Evolutionary conservation across 2,113 vertebrate species (phyloP), one percentile per base, ranked within the genome.

Genomic region (Isurus oxyrinchus): DNA sequence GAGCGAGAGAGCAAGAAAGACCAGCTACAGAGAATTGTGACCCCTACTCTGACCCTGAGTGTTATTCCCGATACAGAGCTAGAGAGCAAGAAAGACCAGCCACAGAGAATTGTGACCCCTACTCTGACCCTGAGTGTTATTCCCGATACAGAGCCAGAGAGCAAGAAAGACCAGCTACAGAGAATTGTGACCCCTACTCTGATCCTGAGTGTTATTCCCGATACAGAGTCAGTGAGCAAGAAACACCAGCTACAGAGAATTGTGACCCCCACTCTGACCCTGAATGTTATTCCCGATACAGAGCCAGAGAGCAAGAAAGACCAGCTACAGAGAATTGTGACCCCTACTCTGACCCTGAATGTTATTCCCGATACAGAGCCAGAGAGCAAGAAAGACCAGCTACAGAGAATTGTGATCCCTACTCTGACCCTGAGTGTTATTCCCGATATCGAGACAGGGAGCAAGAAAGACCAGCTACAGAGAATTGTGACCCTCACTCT

Each of bases 131-230:
- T 2, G 63, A 66, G 0, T 66, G 63, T 66, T 31, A 72, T 25
- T 72, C 69, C 69, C 69, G 69, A 72, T 72, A 72, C 0, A 25
- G 1, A 6, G 69, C 69, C 0, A 35, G 63, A 3, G 63, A 16
- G 2, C 63, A 66, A 19, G 63, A 66, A 66, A 14, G 2, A 66
- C 16, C 63, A 66, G 63, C 14, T 3, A 16, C 13, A 84, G 84
- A 53, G 84, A 23, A 87, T 86, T 98, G 98, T 97, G 98, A 97
- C 96, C 98, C 98, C 0, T 97, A 98, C 66, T 98, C 98, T 14
- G 98, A 98, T 66, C 97, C 97, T 0, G 98, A 98, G 27, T 98
- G 98, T 96, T 97, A 44, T 96, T 97, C 98, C 0, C 86, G 97
- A 69, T 96, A 97, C 96, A 23, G 40, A 96, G 95, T 96, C 79